These are phyloP conservation scores for Stylophora pistillata DNA, from an alignment of 64 coral and sea anemone species.

Conservation along the genomic window DNA sequence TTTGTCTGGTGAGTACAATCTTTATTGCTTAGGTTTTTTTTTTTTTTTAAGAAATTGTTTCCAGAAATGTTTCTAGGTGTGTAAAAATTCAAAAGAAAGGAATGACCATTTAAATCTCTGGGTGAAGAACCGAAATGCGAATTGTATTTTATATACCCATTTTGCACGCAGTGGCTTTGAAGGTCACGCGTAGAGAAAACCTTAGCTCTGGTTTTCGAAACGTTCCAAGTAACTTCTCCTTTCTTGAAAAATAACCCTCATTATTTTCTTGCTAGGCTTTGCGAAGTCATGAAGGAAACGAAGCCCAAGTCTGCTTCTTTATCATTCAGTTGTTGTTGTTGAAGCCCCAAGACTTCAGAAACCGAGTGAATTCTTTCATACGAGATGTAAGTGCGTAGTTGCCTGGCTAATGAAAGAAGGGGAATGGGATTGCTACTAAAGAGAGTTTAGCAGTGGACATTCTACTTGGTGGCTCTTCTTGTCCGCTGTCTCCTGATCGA, in stretches of 20 bases:
- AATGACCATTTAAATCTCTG: too few relatives aligned
- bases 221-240: too few relatives aligned
- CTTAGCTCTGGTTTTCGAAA: too few relatives aligned
- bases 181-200: too few relatives aligned
- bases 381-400: slow-evolving; percentile 64
- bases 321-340: slow-evolving; percentile 90
- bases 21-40: background rate
- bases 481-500: too few relatives aligned
- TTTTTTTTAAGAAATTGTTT: background rate
- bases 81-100: too few relatives aligned
- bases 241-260: background rate
- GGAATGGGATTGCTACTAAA: too few relatives aligned
- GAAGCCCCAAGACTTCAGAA: slow-evolving; percentile 76
- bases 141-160: too few relatives aligned
- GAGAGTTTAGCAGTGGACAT: background rate
- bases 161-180: too few relatives aligned
- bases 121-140: too few relatives aligned
- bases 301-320: slow-evolving; percentile 96
- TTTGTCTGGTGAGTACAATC: slow-evolving; percentile 79
- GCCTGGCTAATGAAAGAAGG: too few relatives aligned
- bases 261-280: slow-evolving; percentile 56
- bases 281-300: slow-evolving; percentile 89
- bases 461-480: too few relatives aligned
- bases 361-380: slow-evolving; percentile 85
- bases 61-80: background rate